Evolutionary conservation across 2,113 vertebrate genomes (phyloP).

Genomic region (Alethe castanea): DNA sequence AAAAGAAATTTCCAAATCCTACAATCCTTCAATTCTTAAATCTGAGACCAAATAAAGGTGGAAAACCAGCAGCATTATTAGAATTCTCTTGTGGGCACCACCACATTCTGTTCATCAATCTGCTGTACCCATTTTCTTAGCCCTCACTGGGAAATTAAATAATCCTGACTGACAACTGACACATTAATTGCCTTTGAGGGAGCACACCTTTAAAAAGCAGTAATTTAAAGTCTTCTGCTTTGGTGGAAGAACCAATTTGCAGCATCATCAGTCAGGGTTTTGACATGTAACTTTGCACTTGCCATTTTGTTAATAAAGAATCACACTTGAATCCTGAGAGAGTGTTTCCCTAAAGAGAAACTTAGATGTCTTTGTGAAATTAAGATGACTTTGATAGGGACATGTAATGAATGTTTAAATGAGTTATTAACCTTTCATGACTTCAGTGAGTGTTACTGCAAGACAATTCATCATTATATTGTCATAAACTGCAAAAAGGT

Average conservation of each 20-base stretch:
- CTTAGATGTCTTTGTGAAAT: slow-evolving; percentile 60
- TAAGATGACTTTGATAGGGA: slow-evolving; percentile 68
- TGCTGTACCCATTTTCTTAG: slow-evolving; percentile 20
- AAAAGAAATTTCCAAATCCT: not conserved
- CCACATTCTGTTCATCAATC: slow-evolving; percentile 5
- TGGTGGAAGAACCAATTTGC: slow-evolving; percentile 50
- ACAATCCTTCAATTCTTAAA: not conserved
- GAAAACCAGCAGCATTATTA: not conserved
- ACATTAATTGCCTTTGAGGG: slow-evolving; percentile 60
- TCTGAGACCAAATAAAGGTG: not conserved
- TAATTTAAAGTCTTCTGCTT: slow-evolving; percentile 58
- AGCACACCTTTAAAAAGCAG: slow-evolving; percentile 61
- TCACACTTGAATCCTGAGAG: slow-evolving; percentile 48
- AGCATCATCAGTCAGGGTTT: slow-evolving; percentile 66
- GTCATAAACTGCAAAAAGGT: slow-evolving; percentile 17
- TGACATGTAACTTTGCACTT: slow-evolving; percentile 55
- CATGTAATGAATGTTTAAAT: slow-evolving; percentile 60
- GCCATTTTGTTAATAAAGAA: slow-evolving; percentile 67
- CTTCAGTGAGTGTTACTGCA: slow-evolving; percentile 21
- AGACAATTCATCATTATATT: slow-evolving; percentile 24
- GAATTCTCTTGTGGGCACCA: not conserved
- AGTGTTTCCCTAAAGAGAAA: slow-evolving; percentile 64
- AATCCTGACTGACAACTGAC: slow-evolving; percentile 69
- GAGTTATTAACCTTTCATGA: slow-evolving; percentile 66
- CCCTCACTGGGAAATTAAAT: slow-evolving; percentile 51